These are phyloP conservation scores for Sternotherus odoratus DNA, from an alignment of 2,797 vertebrate genomes.

Conservation along the genomic window DNA sequence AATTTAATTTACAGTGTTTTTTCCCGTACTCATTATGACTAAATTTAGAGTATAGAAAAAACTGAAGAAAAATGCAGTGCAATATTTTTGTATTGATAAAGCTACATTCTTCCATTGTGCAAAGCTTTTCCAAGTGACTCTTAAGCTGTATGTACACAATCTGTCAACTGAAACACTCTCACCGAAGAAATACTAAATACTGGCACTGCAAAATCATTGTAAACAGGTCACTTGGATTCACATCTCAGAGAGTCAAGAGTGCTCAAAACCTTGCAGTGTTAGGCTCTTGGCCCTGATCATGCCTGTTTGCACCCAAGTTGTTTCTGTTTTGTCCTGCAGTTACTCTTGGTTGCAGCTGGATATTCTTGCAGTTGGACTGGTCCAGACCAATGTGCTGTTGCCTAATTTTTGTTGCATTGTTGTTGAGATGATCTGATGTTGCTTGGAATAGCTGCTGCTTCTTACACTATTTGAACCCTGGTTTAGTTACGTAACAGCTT, in stretches of 20 bases:
- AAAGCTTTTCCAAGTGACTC: neutral
- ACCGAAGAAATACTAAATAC: neutral
- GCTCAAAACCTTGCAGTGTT: neutral
- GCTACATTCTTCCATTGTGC: neutral
- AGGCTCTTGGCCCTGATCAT: neutral
- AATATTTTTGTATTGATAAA: neutral
- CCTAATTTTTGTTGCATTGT: neutral
- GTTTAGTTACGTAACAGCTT: fast-evolving
- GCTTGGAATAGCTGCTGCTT: neutral
- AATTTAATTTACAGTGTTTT: neutral
- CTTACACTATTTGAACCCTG: neutral
- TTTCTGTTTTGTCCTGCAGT: neutral
- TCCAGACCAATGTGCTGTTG: neutral
- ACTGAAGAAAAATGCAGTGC: neutral
- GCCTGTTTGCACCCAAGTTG: neutral
- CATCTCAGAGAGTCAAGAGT: neutral
- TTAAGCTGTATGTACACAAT: neutral
- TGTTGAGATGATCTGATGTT: neutral
- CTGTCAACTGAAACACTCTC: neutral
- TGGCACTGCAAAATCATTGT: neutral
- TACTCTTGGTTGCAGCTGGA: neutral
- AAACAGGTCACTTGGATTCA: neutral
- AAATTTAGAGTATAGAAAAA: neutral
- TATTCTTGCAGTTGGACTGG: neutral
- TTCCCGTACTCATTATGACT: neutral